These are phyloP conservation scores for Seira sanloemensis DNA, from an alignment of 2,888 invertebrate species.

Conservation along the genomic window DNA sequence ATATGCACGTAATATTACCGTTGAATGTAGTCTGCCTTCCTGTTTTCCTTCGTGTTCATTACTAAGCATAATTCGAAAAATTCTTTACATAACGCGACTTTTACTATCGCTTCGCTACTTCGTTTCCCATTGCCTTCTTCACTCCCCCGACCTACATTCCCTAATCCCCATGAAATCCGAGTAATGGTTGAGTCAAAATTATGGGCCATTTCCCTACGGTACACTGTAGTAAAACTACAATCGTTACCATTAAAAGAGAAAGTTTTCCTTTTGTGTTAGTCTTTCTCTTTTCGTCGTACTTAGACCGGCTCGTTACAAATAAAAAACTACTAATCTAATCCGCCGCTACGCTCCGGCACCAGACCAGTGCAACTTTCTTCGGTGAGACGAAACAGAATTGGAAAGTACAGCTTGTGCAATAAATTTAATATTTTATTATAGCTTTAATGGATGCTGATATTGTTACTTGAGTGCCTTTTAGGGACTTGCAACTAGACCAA, in stretches of 20 bases:
- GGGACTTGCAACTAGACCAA: not conserved
- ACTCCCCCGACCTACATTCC: constrained; percentile 45
- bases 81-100: constrained; percentile 13
- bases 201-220: constrained; percentile 59
- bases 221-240: constrained; percentile 57
- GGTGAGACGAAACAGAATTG: not conserved
- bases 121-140: not conserved
- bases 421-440: constrained; percentile 51
- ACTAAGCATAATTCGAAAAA: constrained; percentile 13
- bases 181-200: constrained; percentile 54
- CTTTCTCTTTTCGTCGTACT: constrained; percentile 18
- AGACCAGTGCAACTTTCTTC: not conserved
- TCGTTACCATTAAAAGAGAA: constrained; percentile 57
- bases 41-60: constrained; percentile 7
- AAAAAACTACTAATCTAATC: constrained; percentile 51
- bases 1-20: not conserved
- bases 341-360: constrained; percentile 12
- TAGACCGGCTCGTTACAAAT: constrained; percentile 11
- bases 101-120: not conserved
- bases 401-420: constrained; percentile 12
- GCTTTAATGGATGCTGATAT: constrained; percentile 43
- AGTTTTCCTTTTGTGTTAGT: constrained; percentile 43
- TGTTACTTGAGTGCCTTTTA: constrained; percentile 42
- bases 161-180: constrained; percentile 62
- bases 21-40: not conserved